Evolutionary conservation across 2,888 invertebrate species (phyloP).

Genomic region (Laspeyria flexula): DNA sequence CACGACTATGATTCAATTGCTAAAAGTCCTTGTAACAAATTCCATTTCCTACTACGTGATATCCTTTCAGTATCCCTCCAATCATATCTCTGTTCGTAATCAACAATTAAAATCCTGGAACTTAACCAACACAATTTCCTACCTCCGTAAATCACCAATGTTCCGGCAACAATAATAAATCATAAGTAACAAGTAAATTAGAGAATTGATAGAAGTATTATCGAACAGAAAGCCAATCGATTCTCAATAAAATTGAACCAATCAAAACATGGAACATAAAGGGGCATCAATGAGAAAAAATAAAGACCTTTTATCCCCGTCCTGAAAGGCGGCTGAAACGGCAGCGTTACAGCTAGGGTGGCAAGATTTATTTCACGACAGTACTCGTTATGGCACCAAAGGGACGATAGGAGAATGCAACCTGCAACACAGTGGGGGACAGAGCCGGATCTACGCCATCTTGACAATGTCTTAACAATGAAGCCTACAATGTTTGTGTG

Average conservation of each 20-base stretch:
- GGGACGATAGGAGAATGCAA: slow-evolving; percentile 76
- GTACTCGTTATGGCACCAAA: slow-evolving; percentile 79
- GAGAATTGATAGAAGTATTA: slow-evolving; percentile 26
- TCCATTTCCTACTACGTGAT: slow-evolving; percentile 36
- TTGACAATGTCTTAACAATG: slow-evolving; percentile 19
- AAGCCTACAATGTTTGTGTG: neutral
- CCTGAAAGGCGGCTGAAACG: slow-evolving; percentile 75
- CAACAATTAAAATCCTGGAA: slow-evolving; percentile 46
- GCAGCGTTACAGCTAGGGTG: slow-evolving; percentile 68
- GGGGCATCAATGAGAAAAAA: slow-evolving; percentile 76
- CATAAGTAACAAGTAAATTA: slow-evolving; percentile 34
- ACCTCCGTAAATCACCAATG: slow-evolving; percentile 38
- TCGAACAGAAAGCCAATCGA: slow-evolving; percentile 48
- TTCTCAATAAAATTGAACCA: slow-evolving; percentile 68
- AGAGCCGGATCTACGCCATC: slow-evolving; percentile 38
- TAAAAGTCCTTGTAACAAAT: slow-evolving; percentile 31
- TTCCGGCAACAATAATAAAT: slow-evolving; percentile 35
- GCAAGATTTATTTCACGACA: slow-evolving; percentile 83
- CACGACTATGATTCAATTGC: slow-evolving; percentile 5
- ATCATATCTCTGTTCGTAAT: slow-evolving; percentile 34
- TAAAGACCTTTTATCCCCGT: slow-evolving; percentile 79
- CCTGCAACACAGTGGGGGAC: slow-evolving; percentile 59
- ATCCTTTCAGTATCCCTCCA: slow-evolving; percentile 22
- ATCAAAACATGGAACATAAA: slow-evolving; percentile 70
- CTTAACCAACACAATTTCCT: slow-evolving; percentile 49